Percentiles rank a stretch among this genome's conserved stretches.
phyloP scores from a whole-genome alignment of 2,888 invertebrate genomes.

The Eilema griseolum region DNA sequence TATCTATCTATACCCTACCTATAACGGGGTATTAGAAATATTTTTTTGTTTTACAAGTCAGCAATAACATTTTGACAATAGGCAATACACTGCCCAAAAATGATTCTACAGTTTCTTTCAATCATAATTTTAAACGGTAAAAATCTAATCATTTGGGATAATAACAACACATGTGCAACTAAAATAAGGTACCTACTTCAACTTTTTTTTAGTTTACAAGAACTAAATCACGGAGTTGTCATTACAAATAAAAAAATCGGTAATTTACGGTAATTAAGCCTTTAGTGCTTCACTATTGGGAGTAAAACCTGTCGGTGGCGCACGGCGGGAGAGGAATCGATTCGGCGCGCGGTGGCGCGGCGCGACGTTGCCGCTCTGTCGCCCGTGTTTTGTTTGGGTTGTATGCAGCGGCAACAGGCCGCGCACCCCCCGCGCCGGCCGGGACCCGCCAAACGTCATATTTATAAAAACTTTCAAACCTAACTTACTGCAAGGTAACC shows the following conservation, averaged over 20 bases:
- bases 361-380: slow-evolving; percentile 80
- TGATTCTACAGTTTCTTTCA: not conserved
- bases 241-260: slow-evolving; percentile 60
- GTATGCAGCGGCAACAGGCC: slow-evolving; percentile 67
- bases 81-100: not conserved
- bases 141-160: not conserved
- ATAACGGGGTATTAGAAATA: not conserved
- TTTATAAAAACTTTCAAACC: slow-evolving; percentile 53
- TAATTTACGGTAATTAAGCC: slow-evolving; percentile 78
- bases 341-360: slow-evolving; percentile 62
- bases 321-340: slow-evolving; percentile 71
- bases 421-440: slow-evolving; percentile 35
- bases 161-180: not conserved
- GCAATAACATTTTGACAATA: not conserved
- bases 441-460: slow-evolving; percentile 52
- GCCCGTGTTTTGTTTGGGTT: slow-evolving; percentile 83
- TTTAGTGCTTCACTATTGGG: slow-evolving; percentile 75
- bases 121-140: not conserved
- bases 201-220: not conserved
- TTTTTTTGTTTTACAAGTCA: not conserved
- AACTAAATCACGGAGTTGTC: slow-evolving; percentile 39
- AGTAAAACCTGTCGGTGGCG: slow-evolving; percentile 66
- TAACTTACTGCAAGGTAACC: slow-evolving; percentile 38
- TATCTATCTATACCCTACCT: not conserved
- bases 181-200: slow-evolving; percentile 14